These are phyloP conservation scores for Astreopora myriophthalma DNA, from an alignment of 64 coral and sea anemone species.

Conservation along the genomic window DNA sequence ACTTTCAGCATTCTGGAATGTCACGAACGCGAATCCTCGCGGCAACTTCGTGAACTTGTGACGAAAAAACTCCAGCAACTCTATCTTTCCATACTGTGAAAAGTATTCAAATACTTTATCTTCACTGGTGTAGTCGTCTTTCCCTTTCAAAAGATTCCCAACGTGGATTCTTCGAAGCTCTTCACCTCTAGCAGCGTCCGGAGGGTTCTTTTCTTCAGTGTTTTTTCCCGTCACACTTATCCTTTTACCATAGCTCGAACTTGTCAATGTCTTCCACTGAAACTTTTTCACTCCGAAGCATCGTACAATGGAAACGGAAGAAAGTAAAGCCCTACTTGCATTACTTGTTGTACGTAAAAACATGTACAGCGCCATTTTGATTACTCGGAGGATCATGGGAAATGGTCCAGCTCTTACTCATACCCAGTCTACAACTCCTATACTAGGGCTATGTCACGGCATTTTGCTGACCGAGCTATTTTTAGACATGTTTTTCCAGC, in stretches of 20 bases:
- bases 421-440: too few species aligned
- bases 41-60: neutral
- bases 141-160: neutral
- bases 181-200: neutral
- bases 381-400: neutral
- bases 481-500: too few species aligned
- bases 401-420: too few species aligned
- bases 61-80: neutral
- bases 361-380: neutral
- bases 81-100: neutral
- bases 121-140: neutral
- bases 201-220: neutral
- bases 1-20: neutral
- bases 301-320: neutral
- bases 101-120: constrained; percentile 1
- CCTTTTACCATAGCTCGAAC: neutral
- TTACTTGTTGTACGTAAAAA: too few species aligned
- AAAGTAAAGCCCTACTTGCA: neutral
- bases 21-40: neutral
- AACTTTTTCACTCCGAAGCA: neutral
- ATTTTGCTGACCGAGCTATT: too few species aligned
- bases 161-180: neutral
- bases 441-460: too few species aligned
- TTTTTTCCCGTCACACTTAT: too few species aligned
- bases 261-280: neutral